phyloP scores from a whole-genome alignment of 2,888 invertebrate genomes.

The Conistra vaccinii region DNA sequence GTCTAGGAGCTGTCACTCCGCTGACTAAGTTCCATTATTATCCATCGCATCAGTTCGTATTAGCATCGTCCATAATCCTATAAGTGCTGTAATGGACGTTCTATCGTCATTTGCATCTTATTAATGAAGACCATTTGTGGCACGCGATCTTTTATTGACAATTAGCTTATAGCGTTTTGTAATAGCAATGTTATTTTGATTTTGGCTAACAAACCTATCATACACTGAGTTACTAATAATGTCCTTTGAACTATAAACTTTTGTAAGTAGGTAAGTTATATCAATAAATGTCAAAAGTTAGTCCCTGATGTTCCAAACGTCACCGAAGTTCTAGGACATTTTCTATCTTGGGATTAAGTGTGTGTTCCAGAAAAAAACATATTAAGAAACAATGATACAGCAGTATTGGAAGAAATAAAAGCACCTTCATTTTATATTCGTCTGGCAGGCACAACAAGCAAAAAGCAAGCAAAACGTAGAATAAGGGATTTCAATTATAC shows the following conservation, averaged over 20 bases:
- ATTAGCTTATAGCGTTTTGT: constrained; percentile 1
- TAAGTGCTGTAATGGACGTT: constrained; percentile 39
- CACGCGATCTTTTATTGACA: constrained; percentile 21
- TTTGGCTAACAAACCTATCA: not conserved
- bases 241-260: not conserved
- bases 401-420: constrained; percentile 5
- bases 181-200: not conserved
- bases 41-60: constrained; percentile 23
- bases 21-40: constrained; percentile 26
- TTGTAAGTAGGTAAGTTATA: not conserved
- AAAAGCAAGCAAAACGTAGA: not conserved
- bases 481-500: constrained; percentile 21
- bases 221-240: not conserved
- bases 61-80: constrained; percentile 35
- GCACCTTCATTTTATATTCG: not conserved
- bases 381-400: not conserved
- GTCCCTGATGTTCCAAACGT: not conserved
- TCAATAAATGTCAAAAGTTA: not conserved
- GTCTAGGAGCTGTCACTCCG: constrained; percentile 10
- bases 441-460: not conserved
- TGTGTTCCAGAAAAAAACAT: not conserved
- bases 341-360: not conserved
- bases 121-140: constrained; percentile 22
- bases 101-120: constrained; percentile 18
- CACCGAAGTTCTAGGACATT: not conserved